Percentiles rank a stretch among this genome's conserved stretches.
Conservation (phyloP, 2,113 vertebrate genomes). For the Oreotrochilus melanogaster region DNA sequence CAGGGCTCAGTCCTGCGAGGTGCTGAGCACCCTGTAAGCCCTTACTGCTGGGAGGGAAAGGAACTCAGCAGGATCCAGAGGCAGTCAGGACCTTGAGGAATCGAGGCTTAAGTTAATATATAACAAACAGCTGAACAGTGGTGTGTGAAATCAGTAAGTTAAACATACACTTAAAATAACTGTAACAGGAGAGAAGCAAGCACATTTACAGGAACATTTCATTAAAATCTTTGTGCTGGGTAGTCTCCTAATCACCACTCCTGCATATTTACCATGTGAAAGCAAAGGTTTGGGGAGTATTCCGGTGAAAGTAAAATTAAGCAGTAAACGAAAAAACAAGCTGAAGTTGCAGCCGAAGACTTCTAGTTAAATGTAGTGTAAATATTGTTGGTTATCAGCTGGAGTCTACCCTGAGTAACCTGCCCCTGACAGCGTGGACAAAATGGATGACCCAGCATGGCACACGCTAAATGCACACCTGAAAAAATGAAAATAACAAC, state of each 20-base stretch:
- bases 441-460: neutral
- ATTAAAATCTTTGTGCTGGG: neutral
- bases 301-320: neutral
- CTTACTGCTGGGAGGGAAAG: neutral
- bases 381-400: neutral
- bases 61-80: neutral
- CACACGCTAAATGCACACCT: neutral
- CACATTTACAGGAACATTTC: neutral
- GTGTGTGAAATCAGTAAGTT: constrained; percentile 63
- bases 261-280: neutral
- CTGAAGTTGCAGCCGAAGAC: neutral
- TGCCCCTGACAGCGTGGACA: neutral
- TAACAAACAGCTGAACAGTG: constrained; percentile 64
- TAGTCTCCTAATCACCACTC: neutral
- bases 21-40: neutral
- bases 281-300: neutral
- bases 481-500: neutral
- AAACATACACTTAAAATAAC: constrained; percentile 71
- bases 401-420: neutral
- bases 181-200: neutral
- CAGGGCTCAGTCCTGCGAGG: neutral
- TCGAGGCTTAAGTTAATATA: constrained; percentile 74
- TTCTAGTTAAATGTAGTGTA: neutral
- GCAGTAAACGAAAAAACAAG: neutral
- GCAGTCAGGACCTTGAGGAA: neutral